Percentiles rank a stretch among this genome's conserved stretches.
Conservation (phyloP, 2,113 vertebrate genomes). For the Coptodon bakossiorum region DNA sequence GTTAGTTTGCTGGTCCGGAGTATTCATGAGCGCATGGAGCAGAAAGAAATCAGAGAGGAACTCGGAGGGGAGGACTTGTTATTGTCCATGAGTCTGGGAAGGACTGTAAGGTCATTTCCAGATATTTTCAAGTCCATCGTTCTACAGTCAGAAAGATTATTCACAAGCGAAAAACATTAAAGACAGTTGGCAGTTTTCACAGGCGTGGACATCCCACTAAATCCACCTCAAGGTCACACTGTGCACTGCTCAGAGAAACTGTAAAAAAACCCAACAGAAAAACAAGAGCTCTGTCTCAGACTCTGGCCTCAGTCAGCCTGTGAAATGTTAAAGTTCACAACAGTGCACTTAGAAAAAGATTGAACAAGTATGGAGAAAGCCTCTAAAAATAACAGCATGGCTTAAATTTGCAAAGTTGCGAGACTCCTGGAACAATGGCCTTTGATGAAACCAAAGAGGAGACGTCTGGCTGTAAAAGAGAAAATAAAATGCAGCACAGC, state of each 20-base stretch:
- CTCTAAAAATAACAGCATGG: neutral
- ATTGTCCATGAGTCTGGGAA: neutral
- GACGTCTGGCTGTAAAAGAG: neutral
- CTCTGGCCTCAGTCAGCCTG: neutral
- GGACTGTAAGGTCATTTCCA: neutral
- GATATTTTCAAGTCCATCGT: accelerated
- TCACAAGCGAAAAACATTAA: neutral
- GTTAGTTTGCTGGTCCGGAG: neutral
- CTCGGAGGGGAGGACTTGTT: neutral
- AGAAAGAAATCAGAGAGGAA: neutral
- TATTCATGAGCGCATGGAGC: neutral
- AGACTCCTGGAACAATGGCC: neutral
- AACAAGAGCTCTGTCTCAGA: neutral
- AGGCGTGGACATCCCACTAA: neutral
- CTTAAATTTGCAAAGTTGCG: neutral
- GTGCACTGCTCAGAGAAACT: neutral
- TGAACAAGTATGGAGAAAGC: neutral
- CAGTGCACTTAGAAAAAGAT: neutral
- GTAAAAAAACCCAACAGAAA: neutral
- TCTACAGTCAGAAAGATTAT: neutral
- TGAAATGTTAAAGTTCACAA: neutral
- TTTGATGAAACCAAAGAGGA: neutral
- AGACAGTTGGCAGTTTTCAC: neutral
- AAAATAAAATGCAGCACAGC: neutral
- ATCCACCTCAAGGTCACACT: neutral